Base-by-base conservation (phyloP, 2,797 vertebrate species). In the Gallirallus australis region DNA sequence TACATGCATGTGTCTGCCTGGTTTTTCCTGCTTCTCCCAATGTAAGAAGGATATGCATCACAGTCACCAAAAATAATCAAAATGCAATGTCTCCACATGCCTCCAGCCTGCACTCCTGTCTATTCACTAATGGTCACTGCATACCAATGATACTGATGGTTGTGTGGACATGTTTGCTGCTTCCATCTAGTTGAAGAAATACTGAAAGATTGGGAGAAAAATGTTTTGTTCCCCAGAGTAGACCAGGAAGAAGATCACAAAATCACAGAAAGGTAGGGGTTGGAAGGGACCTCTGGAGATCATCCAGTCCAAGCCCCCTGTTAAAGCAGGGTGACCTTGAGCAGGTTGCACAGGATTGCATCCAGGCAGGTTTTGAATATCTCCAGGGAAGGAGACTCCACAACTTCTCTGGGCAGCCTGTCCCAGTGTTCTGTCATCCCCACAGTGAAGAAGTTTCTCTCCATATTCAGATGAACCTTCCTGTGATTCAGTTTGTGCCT, bases 51-150 rank as follows among this genome's bases (percentile, higher is more conserved):
- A 48, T 18, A 76, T 15, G 23, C 12, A 61, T 14, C 42, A 40
- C 7, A 60, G 54, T 48, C 50, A 39, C 35, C 25, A 84, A 95
- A 71, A 94, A 28, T 11, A 69, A 52, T 61, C 35, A 65, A 75
- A 82, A 77, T 3, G 0, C 54, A 79, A 47, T 0, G 0, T 25
- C 19, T 78, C 24, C 73, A 86, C 84, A 81, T 30, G 21, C 23
- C 52, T 52, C 15, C 24, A 71, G 25, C 48, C 39, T 71, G 70
- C 30, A 66, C 31, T 39, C 45, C 20, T 53, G n/a, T 57, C 81
- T 60, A 7, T 13, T 85, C 52, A 9, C 31, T 71, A 59, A 52
- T 9, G 30, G 47, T 48, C 40, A 12, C 19, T 48, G 59, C 31
- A 86, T 61, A 45, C 63, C 31, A 64, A 39, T 1, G 0, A n/a